Evolutionary conservation across 2,113 vertebrate genomes (phyloP).

Genomic region (Galbula dea): DNA sequence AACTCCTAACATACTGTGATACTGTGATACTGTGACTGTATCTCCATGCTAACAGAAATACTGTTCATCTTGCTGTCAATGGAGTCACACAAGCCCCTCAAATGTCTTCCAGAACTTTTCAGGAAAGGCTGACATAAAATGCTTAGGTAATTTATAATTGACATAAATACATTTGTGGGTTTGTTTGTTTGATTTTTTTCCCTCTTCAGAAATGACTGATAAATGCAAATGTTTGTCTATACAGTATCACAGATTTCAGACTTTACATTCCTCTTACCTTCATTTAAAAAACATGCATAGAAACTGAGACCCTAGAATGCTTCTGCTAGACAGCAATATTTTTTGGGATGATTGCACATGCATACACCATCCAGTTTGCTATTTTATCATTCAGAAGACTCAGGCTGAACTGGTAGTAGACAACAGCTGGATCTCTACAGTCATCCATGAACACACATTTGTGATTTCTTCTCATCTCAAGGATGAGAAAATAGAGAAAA

Average conservation of each 20-base stretch:
- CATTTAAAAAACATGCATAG: neutral
- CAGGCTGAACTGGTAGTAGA: neutral
- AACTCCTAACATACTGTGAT: too few relatives aligned
- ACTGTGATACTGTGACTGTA: too few relatives aligned
- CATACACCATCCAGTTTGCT: neutral
- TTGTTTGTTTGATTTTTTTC: neutral
- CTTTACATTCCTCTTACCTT: neutral
- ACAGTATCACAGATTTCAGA: neutral
- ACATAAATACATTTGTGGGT: neutral
- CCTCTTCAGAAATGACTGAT: neutral
- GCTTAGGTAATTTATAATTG: neutral
- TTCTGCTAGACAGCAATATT: neutral
- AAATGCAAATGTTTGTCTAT: neutral
- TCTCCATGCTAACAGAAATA: neutral
- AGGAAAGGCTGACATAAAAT: neutral
- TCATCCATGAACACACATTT: neutral
- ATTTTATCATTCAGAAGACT: neutral
- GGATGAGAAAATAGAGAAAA: neutral
- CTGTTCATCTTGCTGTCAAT: neutral
- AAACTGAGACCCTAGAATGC: neutral
- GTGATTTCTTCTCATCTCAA: neutral
- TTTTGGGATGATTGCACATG: accelerated
- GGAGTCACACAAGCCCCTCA: neutral
- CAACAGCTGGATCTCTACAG: neutral
- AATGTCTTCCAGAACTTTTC: neutral